Conservation (phyloP, 2,113 vertebrate species). For the Genyomyrus donnyi region DNA sequence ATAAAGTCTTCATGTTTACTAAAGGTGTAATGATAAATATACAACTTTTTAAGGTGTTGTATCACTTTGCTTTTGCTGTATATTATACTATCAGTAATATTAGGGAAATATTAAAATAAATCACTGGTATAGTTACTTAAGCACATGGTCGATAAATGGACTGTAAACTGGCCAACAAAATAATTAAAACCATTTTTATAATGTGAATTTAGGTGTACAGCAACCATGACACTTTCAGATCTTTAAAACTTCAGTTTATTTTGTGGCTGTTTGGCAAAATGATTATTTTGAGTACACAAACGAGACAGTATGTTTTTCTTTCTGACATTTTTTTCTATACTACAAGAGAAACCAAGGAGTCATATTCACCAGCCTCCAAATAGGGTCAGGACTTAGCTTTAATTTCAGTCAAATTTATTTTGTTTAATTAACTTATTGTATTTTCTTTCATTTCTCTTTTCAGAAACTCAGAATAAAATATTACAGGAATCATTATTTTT, state of each 20-base stretch:
- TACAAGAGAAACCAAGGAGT: not conserved
- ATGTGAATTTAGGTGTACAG: not conserved
- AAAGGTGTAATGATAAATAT: not conserved
- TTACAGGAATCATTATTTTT: not conserved
- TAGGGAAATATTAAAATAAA: not conserved
- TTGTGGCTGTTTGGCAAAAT: not conserved
- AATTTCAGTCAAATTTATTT: not conserved
- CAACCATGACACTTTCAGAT: not conserved
- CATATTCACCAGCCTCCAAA: not conserved
- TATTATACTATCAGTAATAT: not conserved
- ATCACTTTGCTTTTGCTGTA: not conserved
- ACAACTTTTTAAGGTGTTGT: not conserved
- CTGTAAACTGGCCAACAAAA: not conserved
- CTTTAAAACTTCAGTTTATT: not conserved
- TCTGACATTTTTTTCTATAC: not conserved
- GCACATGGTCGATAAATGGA: not conserved
- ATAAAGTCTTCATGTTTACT: not conserved
- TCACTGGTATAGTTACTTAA: not conserved
- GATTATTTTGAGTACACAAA: not conserved
- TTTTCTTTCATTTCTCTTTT: not conserved
- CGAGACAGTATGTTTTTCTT: not conserved
- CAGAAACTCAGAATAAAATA: not conserved
- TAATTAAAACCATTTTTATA: not conserved
- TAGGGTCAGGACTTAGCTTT: not conserved
- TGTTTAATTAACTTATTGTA: not conserved